phyloP scores from a whole-genome alignment of 2,888 invertebrate species.

The Sicus ferrugineus region DNA sequence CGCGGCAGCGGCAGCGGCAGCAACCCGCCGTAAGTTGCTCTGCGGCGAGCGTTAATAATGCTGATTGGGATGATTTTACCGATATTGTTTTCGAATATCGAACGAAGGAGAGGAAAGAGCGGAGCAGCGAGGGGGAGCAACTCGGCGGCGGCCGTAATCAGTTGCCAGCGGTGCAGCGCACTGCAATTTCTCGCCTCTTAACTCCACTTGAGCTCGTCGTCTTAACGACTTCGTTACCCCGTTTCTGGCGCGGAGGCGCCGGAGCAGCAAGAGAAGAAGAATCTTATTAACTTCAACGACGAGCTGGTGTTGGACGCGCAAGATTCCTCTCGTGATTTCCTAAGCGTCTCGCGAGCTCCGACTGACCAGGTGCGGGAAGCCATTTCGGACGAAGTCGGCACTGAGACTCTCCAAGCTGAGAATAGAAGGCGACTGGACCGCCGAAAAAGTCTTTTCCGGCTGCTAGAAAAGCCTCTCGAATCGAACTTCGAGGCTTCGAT shows the following conservation, averaged over 20 bases:
- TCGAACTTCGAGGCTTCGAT: too few relatives aligned
- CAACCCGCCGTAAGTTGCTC: background rate
- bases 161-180: slow-evolving; percentile 13
- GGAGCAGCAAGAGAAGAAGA: background rate
- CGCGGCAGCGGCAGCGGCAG: background rate
- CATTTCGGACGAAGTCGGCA: too few relatives aligned
- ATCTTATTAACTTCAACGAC: background rate
- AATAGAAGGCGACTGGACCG: too few relatives aligned
- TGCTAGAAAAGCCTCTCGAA: too few relatives aligned
- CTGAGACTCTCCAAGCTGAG: too few relatives aligned
- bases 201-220: slow-evolving; percentile 4
- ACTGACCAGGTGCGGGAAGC: too few relatives aligned
- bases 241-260: background rate
- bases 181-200: slow-evolving; percentile 20
- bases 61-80: slow-evolving; percentile 16
- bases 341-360: too few relatives aligned
- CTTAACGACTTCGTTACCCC: slow-evolving; percentile 7
- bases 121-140: background rate
- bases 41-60: slow-evolving; percentile 4
- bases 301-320: too few relatives aligned
- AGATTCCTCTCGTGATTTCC: too few relatives aligned
- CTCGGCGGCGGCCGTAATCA: slow-evolving; percentile 2
- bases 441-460: too few relatives aligned
- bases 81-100: slow-evolving; percentile 14
- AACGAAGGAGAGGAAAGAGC: background rate